Conservation (phyloP, 2,888 invertebrate species). For the Drosophila testacea region DNA sequence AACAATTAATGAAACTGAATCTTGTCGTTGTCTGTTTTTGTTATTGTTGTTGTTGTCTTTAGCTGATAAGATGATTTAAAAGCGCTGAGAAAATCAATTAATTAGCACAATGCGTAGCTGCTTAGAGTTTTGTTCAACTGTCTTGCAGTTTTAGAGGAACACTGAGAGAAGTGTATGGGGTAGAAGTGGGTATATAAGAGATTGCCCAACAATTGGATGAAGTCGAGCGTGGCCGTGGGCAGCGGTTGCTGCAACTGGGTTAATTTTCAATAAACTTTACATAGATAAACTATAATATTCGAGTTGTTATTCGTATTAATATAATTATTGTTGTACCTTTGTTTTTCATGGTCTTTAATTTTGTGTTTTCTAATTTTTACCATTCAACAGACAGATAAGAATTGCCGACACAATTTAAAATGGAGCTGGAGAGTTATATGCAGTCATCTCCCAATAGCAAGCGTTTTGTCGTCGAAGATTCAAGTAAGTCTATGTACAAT, state of each 20-base stretch:
- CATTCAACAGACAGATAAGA: conserved; percentile 10
- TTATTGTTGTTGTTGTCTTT: conserved; percentile 11
- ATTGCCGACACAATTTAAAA: conserved; percentile 27
- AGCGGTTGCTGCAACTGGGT: conserved; percentile 70
- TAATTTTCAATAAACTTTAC: conserved; percentile 47
- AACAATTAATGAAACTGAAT: conserved; percentile 40
- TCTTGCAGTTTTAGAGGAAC: conserved; percentile 3
- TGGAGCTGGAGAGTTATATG: conserved; percentile 67
- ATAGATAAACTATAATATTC: conserved; percentile 21
- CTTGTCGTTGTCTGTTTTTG: conserved; percentile 10
- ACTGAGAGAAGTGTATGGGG: neutral
- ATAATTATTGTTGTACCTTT: neutral
- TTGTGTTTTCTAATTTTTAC: neutral
- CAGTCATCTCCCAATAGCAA: conserved; percentile 73
- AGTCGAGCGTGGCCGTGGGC: conserved; percentile 66
- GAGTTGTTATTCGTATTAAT: conserved; percentile 19
- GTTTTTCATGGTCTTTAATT: conserved; percentile 44
- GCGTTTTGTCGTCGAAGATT: conserved; percentile 82
- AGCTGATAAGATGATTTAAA: conserved; percentile 60
- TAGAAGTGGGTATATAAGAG: conserved; percentile 5
- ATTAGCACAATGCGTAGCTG: conserved; percentile 50
- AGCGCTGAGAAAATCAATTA: conserved; percentile 51
- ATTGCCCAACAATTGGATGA: conserved; percentile 57
- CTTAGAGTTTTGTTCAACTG: conserved; percentile 14
- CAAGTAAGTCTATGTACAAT: conserved; percentile 74